Conservation (phyloP, 2,113 vertebrate genomes). For the Scomber colias region DNA sequence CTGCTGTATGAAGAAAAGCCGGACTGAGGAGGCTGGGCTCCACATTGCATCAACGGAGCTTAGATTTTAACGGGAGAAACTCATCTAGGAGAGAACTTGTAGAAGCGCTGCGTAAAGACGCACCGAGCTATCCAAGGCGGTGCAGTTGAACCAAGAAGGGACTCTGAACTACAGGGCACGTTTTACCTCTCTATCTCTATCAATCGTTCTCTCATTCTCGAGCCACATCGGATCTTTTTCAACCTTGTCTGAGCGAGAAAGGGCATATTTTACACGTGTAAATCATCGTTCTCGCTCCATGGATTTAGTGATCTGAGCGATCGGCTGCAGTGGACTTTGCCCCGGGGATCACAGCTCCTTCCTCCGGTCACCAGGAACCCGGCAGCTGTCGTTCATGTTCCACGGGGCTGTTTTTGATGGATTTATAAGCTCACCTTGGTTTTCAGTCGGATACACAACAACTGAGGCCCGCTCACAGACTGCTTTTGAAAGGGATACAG, state of each 20-base stretch:
- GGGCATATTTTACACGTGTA: background rate
- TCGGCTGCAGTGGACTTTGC: slow-evolving; percentile 78
- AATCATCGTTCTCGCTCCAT: background rate
- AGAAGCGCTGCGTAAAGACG: slow-evolving; percentile 72
- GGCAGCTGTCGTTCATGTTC: slow-evolving; percentile 68
- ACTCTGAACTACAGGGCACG: slow-evolving; percentile 18
- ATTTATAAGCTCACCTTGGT: slow-evolving; percentile 68
- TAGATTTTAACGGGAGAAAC: slow-evolving; percentile 3
- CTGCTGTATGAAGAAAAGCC: slow-evolving; percentile 2
- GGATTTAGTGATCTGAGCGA: slow-evolving; percentile 56
- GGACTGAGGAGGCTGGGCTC: slow-evolving; percentile 37
- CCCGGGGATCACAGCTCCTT: slow-evolving; percentile 51
- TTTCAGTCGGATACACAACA: slow-evolving; percentile 49
- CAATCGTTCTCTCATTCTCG: background rate
- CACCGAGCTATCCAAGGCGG: slow-evolving; percentile 41
- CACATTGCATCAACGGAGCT: slow-evolving; percentile 29
- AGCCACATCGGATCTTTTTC: slow-evolving; percentile 2
- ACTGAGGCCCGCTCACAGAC: background rate
- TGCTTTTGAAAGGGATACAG: slow-evolving; percentile 4
- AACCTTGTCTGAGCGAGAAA: background rate
- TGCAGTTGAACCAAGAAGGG: slow-evolving; percentile 1
- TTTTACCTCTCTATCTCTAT: background rate
- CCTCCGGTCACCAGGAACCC: slow-evolving; percentile 36
- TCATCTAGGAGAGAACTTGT: background rate
- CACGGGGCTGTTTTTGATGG: slow-evolving; percentile 62